A percentile compares a stretch with the other conserved stretches of the same genome.
phyloP scores from a whole-genome alignment of 1,140 invertebrate species.

The Tetranychus urticae region DNA sequence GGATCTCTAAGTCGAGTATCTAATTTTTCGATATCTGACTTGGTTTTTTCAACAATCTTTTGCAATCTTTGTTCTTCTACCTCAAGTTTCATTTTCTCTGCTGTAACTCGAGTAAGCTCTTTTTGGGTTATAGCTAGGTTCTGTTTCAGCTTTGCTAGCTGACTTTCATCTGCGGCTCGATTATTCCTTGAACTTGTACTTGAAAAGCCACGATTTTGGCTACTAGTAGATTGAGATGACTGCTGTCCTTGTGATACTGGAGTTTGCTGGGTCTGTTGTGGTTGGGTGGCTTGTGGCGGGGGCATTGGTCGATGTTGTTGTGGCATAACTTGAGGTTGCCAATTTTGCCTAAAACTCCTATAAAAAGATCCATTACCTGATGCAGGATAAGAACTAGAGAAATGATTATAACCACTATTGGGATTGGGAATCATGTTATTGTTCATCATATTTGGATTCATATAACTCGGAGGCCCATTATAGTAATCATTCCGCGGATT shows the following conservation, averaged over 20 bases:
- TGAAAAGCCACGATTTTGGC: neutral
- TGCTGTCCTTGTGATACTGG: neutral
- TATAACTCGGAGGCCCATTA: no score
- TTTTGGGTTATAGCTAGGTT: neutral
- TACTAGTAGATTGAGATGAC: neutral
- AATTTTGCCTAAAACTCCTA: no score
- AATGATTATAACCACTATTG: no score
- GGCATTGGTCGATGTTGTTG: no score
- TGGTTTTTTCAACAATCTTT: neutral
- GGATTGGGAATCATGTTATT: no score
- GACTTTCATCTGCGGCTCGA: neutral
- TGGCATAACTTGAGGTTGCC: no score
- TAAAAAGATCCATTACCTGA: no score
- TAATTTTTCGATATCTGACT: neutral
- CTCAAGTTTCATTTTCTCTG: neutral
- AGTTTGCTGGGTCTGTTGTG: neutral
- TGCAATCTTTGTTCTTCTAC: neutral
- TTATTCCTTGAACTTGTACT: neutral
- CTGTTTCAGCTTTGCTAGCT: neutral
- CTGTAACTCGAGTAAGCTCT: neutral
- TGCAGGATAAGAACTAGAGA: no score
- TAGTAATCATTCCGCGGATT: no score
- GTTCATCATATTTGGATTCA: no score
- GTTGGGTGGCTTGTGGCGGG: neutral
- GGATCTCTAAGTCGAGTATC: neutral